Base-by-base conservation (phyloP, 2,888 invertebrate species). In the Drosophila fulvimacula region DNA sequence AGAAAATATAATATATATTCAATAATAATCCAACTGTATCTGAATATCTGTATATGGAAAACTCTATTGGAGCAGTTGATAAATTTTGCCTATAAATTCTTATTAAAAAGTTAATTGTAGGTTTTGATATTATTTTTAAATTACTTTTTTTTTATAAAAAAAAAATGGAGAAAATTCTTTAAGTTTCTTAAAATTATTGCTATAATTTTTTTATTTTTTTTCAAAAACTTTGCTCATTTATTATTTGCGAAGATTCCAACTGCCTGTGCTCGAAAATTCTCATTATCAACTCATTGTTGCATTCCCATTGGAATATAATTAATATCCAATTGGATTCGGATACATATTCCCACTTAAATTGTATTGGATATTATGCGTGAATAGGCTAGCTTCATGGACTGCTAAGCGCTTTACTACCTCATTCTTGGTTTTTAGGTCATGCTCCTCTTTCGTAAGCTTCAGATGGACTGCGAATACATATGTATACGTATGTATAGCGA, bases 371-470 rank as follows among this genome's bases (percentile, higher is more conserved):
- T 52, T 41, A 19, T 55, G 30, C 24, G 59, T 44, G 49, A 34
- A n/a, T 49, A 36, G 27, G 32, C 52, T 9, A 49, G 19, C 57
- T 58, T 41, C 21, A 55, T 58, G 44, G 30, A n/a, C 60, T 69
- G 42, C 60, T 49, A 51, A 65, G 41, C 60, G 59, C 39, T 58
- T 57, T 55, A 53, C 36, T 69, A 24, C 5, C 41, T 41, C 46
- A 21, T 42, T 34, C 69, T 80, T 52, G 13, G 24, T 41, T 72
- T 86, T 81, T 81, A 19, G 87, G 87, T 79, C 84, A 79, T 69
- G 69, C 64, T 84, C 66, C 62, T 76, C 73, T 81, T 78, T 76
- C 56, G 64, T 52, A 73, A 67, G 59, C 49, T 17, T 21, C 39
- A 51, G 53, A 59, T 42, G 53, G 39, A 44, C 56, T 51, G 13